phyloP scores from a whole-genome alignment of 2,797 vertebrate species.

The Heteromormyrus szaboi region DNA sequence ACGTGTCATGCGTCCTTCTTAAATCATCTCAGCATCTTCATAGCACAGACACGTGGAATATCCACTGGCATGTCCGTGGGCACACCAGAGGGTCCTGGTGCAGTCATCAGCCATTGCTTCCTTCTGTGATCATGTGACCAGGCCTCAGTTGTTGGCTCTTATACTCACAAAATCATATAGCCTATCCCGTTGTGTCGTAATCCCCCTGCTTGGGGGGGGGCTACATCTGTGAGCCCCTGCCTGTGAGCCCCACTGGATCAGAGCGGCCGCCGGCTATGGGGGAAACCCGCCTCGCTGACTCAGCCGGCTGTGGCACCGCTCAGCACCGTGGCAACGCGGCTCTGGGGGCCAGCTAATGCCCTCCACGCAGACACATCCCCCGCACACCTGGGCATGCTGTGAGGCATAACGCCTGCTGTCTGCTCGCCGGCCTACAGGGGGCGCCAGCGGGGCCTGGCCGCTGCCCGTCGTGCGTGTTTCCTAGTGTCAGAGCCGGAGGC shows the following conservation, averaged over 20 bases:
- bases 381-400: slow-evolving; percentile 31
- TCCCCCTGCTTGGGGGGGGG: background rate
- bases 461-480: background rate
- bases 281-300: slow-evolving; percentile 30
- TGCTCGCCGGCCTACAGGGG: background rate
- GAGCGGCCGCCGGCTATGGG: slow-evolving; percentile 11
- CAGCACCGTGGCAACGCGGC: background rate
- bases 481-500: background rate
- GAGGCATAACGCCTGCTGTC: background rate
- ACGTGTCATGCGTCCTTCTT: background rate
- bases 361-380: background rate
- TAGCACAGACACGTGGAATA: background rate
- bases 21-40: background rate
- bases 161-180: background rate
- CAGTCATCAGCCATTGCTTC: background rate
- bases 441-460: background rate
- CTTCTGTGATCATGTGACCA: background rate
- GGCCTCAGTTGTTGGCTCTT: background rate
- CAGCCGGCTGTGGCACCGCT: background rate
- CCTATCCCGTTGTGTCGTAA: background rate
- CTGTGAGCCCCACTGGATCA: background rate
- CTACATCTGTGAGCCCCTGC: slow-evolving; percentile 13
- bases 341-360: background rate
- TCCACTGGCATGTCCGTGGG: background rate
- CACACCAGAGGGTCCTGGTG: background rate